Base-by-base conservation (phyloP, 2,113 vertebrate species). In the Campylorhamphus procurvoides region DNA sequence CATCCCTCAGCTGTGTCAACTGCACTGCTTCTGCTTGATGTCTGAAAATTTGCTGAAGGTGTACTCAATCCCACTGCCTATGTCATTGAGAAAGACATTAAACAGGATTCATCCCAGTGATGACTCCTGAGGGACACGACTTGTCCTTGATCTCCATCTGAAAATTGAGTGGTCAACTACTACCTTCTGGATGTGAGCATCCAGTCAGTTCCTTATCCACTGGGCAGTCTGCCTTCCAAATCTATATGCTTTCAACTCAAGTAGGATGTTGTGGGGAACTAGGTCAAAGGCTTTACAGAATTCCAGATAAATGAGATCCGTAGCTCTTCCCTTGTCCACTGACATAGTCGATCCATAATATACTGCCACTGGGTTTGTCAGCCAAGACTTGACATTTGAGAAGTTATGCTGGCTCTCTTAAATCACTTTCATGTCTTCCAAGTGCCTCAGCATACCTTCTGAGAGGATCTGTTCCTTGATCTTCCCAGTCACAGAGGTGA, bases 81-180 rank as follows among this genome's bases (percentile, higher is more conserved):
- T 60, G 10, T 39, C 18, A n/a, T 1, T 40, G 9, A 31, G 35
- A 13, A 72, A 81, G 22, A 33, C 12, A 67, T 7, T 46, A 67
- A 67, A 42, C 6, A 29, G 16, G 28, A 39, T 12, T 69, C 7
- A 11, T 52, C 28, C 28, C 60, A 46, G 10, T 37, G 33, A 33
- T 37, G 33, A 52, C 12, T 7, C 6, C 44, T 44, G 31, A 33
- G 52, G 18, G 10, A 66, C 12, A 50, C 12, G 23, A 39, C 6
- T 39, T 68, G 18, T 17, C 39, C 39, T 6, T 14, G 19, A 53
- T 40, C 19, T 60, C 46, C 16, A 14, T 25, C 7, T 64, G 37
- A 25, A 20, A 7, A n/a, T 8, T 8, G 16, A 72, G 7, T 7
- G 0, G 1, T 24, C 52, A 28, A 37, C 39, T 9, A 27, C 11